These are phyloP conservation scores for Epizoanthus ramosus DNA, from an alignment of 92 coral and sea anemone species.

Conservation along the genomic window DNA sequence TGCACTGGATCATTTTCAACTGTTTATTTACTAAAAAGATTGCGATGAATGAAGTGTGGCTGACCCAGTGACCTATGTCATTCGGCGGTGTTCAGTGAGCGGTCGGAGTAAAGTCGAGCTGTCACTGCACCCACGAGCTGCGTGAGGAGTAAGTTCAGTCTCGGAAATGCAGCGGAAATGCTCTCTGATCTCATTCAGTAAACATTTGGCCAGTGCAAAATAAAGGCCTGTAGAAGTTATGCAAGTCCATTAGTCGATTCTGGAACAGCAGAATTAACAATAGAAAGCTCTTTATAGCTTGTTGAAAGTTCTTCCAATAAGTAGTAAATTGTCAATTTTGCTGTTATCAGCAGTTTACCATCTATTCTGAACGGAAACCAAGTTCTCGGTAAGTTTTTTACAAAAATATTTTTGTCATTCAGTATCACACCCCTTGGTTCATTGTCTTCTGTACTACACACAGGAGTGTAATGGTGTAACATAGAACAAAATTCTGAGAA, in stretches of 20 bases:
- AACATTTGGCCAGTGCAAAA: constrained; percentile 12
- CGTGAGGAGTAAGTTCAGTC: not conserved
- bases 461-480: not conserved
- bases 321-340: constrained; percentile 5
- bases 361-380: constrained; percentile 15
- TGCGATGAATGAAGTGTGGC: constrained; percentile 30
- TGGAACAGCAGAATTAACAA: not conserved
- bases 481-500: not conserved
- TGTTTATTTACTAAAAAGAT: constrained; percentile 40
- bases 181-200: constrained; percentile 20
- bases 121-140: constrained; percentile 20
- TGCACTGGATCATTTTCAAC: constrained; percentile 21
- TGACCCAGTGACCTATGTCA: constrained; percentile 32
- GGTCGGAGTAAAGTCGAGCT: constrained; percentile 7
- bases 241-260: not conserved
- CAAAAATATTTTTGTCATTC: constrained; percentile 6
- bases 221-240: not conserved
- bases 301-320: not conserved
- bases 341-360: constrained; percentile 11
- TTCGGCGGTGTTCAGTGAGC: constrained; percentile 26
- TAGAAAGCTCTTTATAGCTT: constrained; percentile 3
- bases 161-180: constrained; percentile 1
- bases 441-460: not conserved
- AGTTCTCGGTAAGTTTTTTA: not conserved
- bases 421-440: not conserved